phyloP scores from a whole-genome alignment of 2,888 invertebrate genomes.

The Trisateles emortualis region DNA sequence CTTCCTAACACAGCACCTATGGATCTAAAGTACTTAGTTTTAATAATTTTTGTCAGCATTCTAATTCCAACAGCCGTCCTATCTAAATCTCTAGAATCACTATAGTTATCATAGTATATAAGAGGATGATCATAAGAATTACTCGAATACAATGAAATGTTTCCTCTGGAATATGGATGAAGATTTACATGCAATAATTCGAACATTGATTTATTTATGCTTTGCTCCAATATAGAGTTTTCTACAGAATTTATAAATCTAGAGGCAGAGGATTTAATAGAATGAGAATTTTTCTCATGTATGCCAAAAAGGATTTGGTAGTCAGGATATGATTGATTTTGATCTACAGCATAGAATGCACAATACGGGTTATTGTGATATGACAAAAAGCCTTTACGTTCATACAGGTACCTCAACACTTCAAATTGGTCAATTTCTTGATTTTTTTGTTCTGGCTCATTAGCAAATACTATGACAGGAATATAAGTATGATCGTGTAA shows the following conservation, averaged over 20 bases:
- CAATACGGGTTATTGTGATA: not conserved
- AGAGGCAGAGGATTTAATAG: slow-evolving; percentile 15
- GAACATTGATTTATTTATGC: slow-evolving; percentile 21
- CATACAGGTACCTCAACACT: slow-evolving; percentile 22
- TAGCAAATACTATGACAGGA: slow-evolving; percentile 17
- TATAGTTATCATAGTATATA: slow-evolving; percentile 30
- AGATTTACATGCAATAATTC: slow-evolving; percentile 2
- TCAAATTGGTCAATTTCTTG: slow-evolving; percentile 12
- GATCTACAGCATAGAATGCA: slow-evolving; percentile 20
- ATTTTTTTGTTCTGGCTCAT: slow-evolving; percentile 2
- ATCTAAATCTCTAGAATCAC: slow-evolving; percentile 32
- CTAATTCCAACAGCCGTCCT: slow-evolving; percentile 16
- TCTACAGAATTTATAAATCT: slow-evolving; percentile 20
- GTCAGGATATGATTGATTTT: slow-evolving; percentile 17
- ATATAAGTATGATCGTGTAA: not conserved
- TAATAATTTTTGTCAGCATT: slow-evolving; percentile 10
- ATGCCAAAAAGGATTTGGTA: slow-evolving; percentile 6
- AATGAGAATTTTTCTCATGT: slow-evolving; percentile 1
- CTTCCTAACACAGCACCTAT: slow-evolving; percentile 17
- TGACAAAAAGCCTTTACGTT: slow-evolving; percentile 28
- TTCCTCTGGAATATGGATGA: slow-evolving; percentile 32
- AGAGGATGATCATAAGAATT: slow-evolving; percentile 60
- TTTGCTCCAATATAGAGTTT: slow-evolving; percentile 27
- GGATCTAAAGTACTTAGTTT: slow-evolving; percentile 30
- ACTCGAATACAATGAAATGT: slow-evolving; percentile 32